Base-by-base conservation (phyloP, 1,140 invertebrate species). In the Caerostris darwini region DNA sequence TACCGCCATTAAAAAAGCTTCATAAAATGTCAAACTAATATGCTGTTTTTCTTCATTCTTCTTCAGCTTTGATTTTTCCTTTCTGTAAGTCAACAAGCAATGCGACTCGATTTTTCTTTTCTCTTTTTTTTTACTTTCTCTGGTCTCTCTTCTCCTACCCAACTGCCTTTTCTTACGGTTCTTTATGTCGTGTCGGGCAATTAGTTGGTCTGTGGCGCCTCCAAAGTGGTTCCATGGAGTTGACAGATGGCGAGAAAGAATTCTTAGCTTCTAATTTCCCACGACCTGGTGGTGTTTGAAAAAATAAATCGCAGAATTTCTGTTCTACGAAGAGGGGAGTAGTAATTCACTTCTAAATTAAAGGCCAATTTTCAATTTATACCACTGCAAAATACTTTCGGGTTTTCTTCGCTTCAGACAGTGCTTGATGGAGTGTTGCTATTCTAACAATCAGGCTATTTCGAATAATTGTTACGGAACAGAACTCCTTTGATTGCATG, bases 121-220 rank as follows among this genome's bases (percentile, higher is more conserved):
- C 3, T 81, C 19, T 19, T 34, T 81, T 17, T 50, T 64, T 88
- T 91, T 53, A 50, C 34, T 71, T 69, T 56, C 56, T 14, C n/a
- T 92, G 64, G 50, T 19, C n/a, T 81, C 19, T 3, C 71, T 57
- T 83, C 50, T 92, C 54, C 50, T 67, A 50, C 34, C 58, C 12
- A 59, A 64, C 6, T 50, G 19, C 14, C 83, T 93, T 93, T 71
- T 87, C 91, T 93, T 93, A 71, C 92, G 85, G 57, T 93, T 93
- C 92, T 93, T 93, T 93, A 93, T 93, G 92, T 88, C 56, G 64
- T 81, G 67, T 59, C 34, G 67, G 56, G 85, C 92, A 93, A 93
- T 93, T 93, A 93, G 90, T 83, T 64, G 57, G 50, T 61, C 57
- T 58, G 77, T 87, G 91, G 91, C 83, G 61, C 83, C 91, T 57